Base-by-base conservation (phyloP, 23 tunicate species). In the Halocynthia aurantium region DNA sequence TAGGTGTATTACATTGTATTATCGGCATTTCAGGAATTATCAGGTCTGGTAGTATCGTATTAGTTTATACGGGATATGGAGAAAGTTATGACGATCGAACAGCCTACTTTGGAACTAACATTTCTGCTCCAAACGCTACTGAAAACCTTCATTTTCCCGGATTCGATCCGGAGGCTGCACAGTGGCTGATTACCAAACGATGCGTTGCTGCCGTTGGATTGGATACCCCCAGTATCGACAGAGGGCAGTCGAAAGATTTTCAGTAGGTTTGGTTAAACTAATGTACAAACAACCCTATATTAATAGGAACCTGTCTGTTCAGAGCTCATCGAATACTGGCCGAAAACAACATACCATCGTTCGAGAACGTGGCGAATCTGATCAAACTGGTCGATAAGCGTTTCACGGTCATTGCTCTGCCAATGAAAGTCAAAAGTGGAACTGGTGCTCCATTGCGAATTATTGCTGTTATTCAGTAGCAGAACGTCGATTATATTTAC, bases 41-140 rank as follows among this genome's bases (percentile, higher is more conserved):
- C 8, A 40, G 76, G 17, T 71, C 76, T 18, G 76, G 76, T n/a
- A 71, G 76, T 71, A 71, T 71, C 58, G 76, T 71, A 10, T 22
- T 71, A 9, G 18, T 71, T 40, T 71, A 71, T 15, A 71, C 76
- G 22, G 76, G 76, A 9, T 22, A 15, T 15, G 76, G 76, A 19
- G 76, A 71, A 9, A 54, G 49, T 9, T 71, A 71, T 15, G 18
- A 9, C 12, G 76, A 71, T 15, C 22, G 76, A 71, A 0, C 76
- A 10, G 1, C 22, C 22, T 71, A 71, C 56, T 9, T 71, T 10
- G 76, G 76, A 9, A 71, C 76, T 10, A 71, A 71, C 6, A 17
- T 71, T 51, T 44, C 76, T 10, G 76, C 55, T 10, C 11, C 49
- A 52, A 54, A 71, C 11, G 76, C n/a, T 10, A 71, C 51, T 71